Percentiles rank a stretch among this genome's conserved stretches.
Evolutionary conservation across 2,888 invertebrate species (phyloP).

Genomic region (Lepidocyrtinus sp.): DNA sequence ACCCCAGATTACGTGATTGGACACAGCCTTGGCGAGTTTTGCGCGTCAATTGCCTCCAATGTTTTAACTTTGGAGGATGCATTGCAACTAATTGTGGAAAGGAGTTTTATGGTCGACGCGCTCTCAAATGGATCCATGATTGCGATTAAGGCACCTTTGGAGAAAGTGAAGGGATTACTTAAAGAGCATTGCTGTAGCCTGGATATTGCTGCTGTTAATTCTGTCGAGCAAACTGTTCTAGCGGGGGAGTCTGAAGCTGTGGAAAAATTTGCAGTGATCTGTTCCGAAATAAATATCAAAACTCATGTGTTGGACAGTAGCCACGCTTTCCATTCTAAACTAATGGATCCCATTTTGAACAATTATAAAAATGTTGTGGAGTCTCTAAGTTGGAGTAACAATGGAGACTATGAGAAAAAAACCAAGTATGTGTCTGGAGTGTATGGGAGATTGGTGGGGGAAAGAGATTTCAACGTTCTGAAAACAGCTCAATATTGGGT

Average conservation of each 20-base stretch:
- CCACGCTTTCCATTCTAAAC: constrained; percentile 58
- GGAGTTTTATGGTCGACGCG: constrained; percentile 56
- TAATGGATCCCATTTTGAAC: constrained; percentile 51
- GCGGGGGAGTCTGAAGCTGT: constrained; percentile 31
- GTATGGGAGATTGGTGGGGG: constrained; percentile 39
- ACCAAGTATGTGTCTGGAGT: constrained; percentile 46
- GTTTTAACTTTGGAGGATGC: constrained; percentile 56
- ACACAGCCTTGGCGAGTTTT: constrained; percentile 63
- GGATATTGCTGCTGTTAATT: constrained; percentile 61
- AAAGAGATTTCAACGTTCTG: constrained; percentile 29
- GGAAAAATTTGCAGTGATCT: constrained; percentile 32
- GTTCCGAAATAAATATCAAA: constrained; percentile 35
- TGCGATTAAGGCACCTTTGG: constrained; percentile 44
- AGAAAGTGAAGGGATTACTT: too few species aligned
- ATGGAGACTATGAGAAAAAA: constrained; percentile 37
- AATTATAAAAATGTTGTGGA: background rate
- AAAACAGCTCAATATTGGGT: constrained; percentile 59
- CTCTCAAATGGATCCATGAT: constrained; percentile 59
- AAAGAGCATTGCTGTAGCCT: too few species aligned
- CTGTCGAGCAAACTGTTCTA: constrained; percentile 58
- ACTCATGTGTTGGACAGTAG: constrained; percentile 45
- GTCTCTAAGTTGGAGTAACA: too few species aligned
- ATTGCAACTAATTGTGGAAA: constrained; percentile 50
- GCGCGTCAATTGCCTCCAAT: constrained; percentile 54
- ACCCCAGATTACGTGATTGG: constrained; percentile 61